These are phyloP conservation scores for Andrena cerasifolii DNA, from an alignment of 1,140 invertebrate species.

Conservation along the genomic window DNA sequence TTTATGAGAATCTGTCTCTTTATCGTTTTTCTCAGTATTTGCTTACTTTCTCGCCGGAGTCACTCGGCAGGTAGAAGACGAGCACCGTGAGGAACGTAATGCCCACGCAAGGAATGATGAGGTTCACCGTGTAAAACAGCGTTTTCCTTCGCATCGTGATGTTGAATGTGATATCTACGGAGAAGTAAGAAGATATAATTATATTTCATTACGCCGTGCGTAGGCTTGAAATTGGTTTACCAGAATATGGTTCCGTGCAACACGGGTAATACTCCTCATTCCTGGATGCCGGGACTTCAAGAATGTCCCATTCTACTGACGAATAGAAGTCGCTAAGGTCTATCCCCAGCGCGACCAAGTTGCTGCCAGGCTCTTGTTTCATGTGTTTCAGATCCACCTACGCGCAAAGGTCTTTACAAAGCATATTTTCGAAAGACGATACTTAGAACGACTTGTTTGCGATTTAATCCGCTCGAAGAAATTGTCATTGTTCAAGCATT, in stretches of 20 bases:
- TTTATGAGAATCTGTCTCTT: background rate
- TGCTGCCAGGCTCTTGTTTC: constrained; percentile 91
- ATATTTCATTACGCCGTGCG: background rate
- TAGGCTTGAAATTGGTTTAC: constrained; percentile 78
- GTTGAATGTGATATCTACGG: constrained; percentile 96
- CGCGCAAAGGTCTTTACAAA: constrained; percentile 53
- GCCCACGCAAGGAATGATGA: constrained; percentile 95
- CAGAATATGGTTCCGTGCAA: constrained; percentile 91
- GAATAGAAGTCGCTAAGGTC: constrained; percentile 97
- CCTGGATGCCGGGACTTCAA: constrained; percentile 94
- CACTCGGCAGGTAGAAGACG: constrained; percentile 97
- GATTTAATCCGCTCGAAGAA: background rate
- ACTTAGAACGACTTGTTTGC: background rate
- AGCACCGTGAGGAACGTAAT: constrained; percentile 96
- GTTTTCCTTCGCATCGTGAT: constrained; percentile 96
- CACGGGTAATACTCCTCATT: constrained; percentile 97
- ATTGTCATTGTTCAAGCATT: background rate
- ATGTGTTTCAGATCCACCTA: constrained; percentile 94
- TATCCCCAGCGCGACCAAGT: constrained; percentile 92
- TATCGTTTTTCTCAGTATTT: background rate
- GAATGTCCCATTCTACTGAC: constrained; percentile 99
- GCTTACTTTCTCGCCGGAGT: constrained; percentile 95
- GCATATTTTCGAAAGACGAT: constrained; percentile 10
- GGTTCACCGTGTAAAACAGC: constrained; percentile 95
- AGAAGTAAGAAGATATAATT: background rate